Percentiles rank a stretch among this genome's conserved stretches.
phyloP scores from a whole-genome alignment of 2,113 vertebrate species.

The Crotophaga sulcirostris region DNA sequence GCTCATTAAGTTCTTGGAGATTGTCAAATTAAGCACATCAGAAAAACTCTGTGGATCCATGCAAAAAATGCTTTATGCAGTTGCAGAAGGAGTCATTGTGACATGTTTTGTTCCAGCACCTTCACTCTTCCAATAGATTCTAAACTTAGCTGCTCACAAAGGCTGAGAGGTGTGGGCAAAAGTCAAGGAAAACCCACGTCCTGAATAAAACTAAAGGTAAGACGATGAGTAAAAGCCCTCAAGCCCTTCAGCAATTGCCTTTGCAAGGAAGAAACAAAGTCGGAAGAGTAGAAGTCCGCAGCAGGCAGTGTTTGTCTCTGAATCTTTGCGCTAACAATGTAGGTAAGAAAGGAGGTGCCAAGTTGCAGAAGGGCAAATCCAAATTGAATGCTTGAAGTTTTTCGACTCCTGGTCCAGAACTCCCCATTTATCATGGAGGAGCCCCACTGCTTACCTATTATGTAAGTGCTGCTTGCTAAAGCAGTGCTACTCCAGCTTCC shows the following conservation, averaged over 20 bases:
- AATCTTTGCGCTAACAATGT: background rate
- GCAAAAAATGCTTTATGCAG: background rate
- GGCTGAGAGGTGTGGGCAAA: background rate
- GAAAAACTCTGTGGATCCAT: background rate
- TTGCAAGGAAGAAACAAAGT: background rate
- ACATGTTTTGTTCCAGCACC: background rate
- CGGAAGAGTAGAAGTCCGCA: background rate
- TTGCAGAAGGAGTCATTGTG: background rate
- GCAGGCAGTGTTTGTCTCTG: background rate
- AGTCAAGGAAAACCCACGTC: background rate
- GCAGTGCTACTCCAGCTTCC: background rate
- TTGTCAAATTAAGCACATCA: background rate
- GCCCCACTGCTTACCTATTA: background rate
- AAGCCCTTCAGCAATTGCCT: background rate
- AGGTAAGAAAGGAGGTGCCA: background rate
- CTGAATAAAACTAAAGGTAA: background rate
- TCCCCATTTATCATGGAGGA: background rate
- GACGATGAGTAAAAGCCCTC: background rate
- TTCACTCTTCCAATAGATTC: background rate
- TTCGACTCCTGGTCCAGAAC: background rate
- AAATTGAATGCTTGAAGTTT: background rate
- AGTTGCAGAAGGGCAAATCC: background rate
- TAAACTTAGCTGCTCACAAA: background rate
- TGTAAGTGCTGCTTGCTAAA: too few species aligned
- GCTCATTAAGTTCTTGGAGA: background rate